Conservation (phyloP, 92 coral and sea anemone species). For the Bergia sp. region DNA sequence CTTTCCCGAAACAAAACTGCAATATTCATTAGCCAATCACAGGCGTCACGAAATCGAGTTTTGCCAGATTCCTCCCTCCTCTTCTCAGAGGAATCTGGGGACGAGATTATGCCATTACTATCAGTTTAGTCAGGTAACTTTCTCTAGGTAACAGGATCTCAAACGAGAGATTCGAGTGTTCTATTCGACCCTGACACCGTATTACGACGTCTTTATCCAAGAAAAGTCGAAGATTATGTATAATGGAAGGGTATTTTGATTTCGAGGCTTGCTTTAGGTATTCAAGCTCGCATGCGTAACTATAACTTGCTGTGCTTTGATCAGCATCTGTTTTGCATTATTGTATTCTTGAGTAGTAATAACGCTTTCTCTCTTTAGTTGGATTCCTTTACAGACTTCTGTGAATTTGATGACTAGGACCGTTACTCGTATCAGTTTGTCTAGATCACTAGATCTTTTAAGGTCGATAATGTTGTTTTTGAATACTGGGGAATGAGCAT, state of each 20-base stretch:
- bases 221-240: conserved; percentile 14
- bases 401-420: background rate
- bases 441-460: background rate
- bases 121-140: conserved; percentile 47
- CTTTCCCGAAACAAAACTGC: too few relatives aligned
- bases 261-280: background rate
- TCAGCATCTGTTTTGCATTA: too few relatives aligned
- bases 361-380: too few relatives aligned
- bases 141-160: conserved; percentile 57
- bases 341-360: too few relatives aligned
- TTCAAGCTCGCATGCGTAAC: background rate
- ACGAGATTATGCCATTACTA: conserved; percentile 14
- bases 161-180: conserved; percentile 51
- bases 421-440: background rate
- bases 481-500: too few relatives aligned
- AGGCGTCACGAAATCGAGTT: too few relatives aligned
- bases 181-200: conserved; percentile 64
- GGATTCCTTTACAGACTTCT: background rate
- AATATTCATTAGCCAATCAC: too few relatives aligned
- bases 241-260: background rate
- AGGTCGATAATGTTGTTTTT: background rate
- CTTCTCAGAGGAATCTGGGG: too few relatives aligned
- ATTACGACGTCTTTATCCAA: conserved; percentile 56
- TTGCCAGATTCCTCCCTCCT: too few relatives aligned
- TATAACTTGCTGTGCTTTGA: too few relatives aligned